Conservation (phyloP, 2,888 invertebrate genomes). For the Crematogaster levior region DNA sequence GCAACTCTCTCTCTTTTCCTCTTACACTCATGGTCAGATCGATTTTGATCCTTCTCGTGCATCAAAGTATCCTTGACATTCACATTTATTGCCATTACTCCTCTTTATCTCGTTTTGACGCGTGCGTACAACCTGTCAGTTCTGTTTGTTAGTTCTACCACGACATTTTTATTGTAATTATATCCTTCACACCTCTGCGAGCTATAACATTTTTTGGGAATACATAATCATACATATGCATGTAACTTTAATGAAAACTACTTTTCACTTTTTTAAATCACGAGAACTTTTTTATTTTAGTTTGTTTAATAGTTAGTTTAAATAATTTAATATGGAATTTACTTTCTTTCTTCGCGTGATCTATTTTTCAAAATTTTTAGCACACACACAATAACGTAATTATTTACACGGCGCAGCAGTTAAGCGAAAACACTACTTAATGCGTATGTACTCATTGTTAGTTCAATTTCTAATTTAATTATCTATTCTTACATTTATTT, state of each 20-base stretch:
- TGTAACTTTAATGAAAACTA: neutral
- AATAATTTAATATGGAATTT: neutral
- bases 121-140: slow-evolving; percentile 27
- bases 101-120: slow-evolving; percentile 36
- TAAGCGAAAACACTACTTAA: neutral
- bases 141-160: slow-evolving; percentile 20
- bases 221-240: neutral
- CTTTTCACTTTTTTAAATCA: neutral
- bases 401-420: neutral
- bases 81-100: slow-evolving; percentile 47
- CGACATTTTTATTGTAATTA: slow-evolving; percentile 24
- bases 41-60: slow-evolving; percentile 42
- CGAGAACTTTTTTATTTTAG: neutral
- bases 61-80: slow-evolving; percentile 39
- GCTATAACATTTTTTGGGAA: neutral
- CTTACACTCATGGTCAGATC: neutral
- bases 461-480: neutral
- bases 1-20: neutral
- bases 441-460: neutral
- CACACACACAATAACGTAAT: neutral
- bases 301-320: neutral
- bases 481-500: neutral
- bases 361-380: neutral
- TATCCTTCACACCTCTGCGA: neutral
- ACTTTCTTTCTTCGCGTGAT: neutral